These are phyloP conservation scores for Cotesia glomerata DNA, from an alignment of 1,140 invertebrate species.

Conservation along the genomic window DNA sequence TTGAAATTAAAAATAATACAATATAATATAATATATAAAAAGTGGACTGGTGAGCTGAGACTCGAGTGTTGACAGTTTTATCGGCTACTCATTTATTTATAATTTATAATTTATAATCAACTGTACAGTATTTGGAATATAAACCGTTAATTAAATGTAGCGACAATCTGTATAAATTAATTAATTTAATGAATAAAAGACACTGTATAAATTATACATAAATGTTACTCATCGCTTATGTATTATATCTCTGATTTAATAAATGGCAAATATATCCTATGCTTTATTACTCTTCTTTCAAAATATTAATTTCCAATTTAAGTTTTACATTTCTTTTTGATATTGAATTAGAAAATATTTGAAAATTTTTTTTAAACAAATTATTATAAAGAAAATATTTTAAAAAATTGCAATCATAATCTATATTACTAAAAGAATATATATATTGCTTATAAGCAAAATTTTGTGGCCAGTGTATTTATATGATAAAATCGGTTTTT, in stretches of 20 bases:
- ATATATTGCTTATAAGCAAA: no score
- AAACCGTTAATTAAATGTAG: slow-evolving; percentile 57
- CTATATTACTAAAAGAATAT: no score
- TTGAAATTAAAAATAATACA: not conserved
- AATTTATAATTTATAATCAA: slow-evolving; percentile 40
- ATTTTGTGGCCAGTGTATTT: no score
- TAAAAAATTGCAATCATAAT: no score
- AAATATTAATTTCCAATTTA: not conserved
- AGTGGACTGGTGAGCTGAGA: not conserved
- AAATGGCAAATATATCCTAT: slow-evolving; percentile 59
- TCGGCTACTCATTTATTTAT: slow-evolving; percentile 26
- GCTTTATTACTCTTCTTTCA: not conserved
- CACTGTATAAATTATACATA: slow-evolving; percentile 65
- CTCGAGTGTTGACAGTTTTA: not conserved
- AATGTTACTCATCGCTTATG: slow-evolving; percentile 63
- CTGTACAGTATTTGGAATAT: slow-evolving; percentile 56
- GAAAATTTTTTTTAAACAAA: no score
- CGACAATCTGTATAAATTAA: slow-evolving; percentile 56
- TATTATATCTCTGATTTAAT: slow-evolving; percentile 64
- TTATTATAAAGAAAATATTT: no score
- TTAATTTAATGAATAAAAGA: slow-evolving; percentile 1
- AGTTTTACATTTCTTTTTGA: no score
- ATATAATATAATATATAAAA: not conserved
- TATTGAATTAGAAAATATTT: no score
- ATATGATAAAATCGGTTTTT: no score